Base-by-base conservation (phyloP, 2,113 vertebrate species). In the Fulica atra region DNA sequence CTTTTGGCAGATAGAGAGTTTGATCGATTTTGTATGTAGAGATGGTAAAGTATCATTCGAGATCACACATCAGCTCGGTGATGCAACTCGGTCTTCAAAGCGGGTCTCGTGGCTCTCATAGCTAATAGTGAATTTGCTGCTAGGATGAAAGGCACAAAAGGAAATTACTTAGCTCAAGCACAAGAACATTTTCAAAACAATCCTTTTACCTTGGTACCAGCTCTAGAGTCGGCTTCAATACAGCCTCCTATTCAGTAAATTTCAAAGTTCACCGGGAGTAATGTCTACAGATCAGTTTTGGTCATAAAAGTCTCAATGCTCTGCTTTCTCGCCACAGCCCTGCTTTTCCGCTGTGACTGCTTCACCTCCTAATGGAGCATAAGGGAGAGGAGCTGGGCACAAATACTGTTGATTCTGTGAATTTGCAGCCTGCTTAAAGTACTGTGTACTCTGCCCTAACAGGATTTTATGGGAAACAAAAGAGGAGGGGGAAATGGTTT, bases 391-490 rank as follows among this genome's bases (percentile, higher is more conserved):
- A 89, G n/a, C 69, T 40, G 31, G 74, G 69, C 77, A 78, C 57
- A 83, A 74, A 42, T 29, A 54, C 10, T 13, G n/a, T 95, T 53
- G 86, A 71, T 76, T 70, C 70, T 79, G 54, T 46, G 78, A 88
- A 85, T 88, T 54, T 85, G 33, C 60, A 93, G 86, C 69, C 44
- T 84, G 21, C 77, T 61, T 92, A 68, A 92, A 71, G 86, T 92
- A 61, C 61, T 68, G 44, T 46, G 11, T 0, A 8, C 88, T 94
- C 53, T 90, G 64, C 76, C 11, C 46, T 94, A 84, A 94, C 38
- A 78, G 76, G 83, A 91, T 90, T 94, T 96, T 84, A 86, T 69
- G 61, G 85, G 82, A 95, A 96, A 96, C 82, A 95, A 94, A 96
- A 88, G 69, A 83, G 56, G n/a, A 79, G 65, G 33, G 40, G 40